phyloP scores from a whole-genome alignment of 2,888 invertebrate genomes.

The Imbricaverruca yamaguchii region DNA sequence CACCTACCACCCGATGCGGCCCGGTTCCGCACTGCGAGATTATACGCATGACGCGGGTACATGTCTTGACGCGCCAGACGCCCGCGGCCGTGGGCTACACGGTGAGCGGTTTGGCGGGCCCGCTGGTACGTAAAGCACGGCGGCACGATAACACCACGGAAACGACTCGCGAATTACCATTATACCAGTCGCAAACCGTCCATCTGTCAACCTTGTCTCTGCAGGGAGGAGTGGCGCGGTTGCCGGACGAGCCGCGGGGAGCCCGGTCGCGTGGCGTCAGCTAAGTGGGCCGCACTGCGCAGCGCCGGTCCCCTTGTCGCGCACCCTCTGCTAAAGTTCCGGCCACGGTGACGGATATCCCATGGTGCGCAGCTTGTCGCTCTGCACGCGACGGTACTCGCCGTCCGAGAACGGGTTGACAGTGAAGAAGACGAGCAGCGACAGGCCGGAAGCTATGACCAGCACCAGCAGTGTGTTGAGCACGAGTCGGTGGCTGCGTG shows the following conservation, averaged over 20 bases:
- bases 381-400: slow-evolving; percentile 28
- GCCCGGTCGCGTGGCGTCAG: background rate
- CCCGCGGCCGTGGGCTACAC: no score
- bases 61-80: no score
- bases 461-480: slow-evolving; percentile 29
- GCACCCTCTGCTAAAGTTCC: background rate
- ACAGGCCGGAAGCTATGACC: slow-evolving; percentile 32
- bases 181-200: no score
- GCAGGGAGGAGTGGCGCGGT: no score
- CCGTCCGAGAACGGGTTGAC: slow-evolving; percentile 33
- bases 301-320: background rate
- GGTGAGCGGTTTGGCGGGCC: no score
- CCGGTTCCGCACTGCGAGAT: no score
- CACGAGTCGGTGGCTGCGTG: slow-evolving; percentile 27
- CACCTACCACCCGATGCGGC: no score
- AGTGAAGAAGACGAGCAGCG: slow-evolving; percentile 31
- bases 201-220: no score
- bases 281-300: background rate
- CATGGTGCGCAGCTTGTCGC: slow-evolving; percentile 25
- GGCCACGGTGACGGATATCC: slow-evolving; percentile 25
- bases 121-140: no score
- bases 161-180: no score
- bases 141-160: no score
- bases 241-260: background rate
- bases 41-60: no score